These are phyloP conservation scores for Phrynocephalus forsythii DNA, from an alignment of 2,797 vertebrate genomes.

Conservation along the genomic window DNA sequence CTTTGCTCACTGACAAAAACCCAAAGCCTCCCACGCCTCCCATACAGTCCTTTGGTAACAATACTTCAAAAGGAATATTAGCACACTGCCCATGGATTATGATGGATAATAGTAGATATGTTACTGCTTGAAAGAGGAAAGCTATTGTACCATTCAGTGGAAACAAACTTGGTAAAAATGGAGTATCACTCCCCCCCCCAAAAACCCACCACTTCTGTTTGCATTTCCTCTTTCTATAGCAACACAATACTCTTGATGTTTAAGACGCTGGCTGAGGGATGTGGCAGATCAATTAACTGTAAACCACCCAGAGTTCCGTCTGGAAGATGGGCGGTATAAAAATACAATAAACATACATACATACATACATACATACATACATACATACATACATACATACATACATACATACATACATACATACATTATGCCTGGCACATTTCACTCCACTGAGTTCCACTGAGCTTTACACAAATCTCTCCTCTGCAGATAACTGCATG, in stretches of 20 bases:
- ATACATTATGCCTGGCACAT: background rate
- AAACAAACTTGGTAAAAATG: background rate
- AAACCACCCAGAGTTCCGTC: too few relatives aligned
- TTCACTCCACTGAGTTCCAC: background rate
- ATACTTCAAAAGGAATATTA: background rate
- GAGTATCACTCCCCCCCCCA: background rate
- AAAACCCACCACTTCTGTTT: background rate
- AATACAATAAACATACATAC: too few relatives aligned
- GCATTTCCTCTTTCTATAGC: constrained; percentile 13
- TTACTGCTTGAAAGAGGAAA: background rate
- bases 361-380: too few relatives aligned
- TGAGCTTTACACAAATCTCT: background rate
- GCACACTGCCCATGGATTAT: background rate
- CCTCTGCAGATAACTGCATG: background rate
- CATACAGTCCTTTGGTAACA: background rate
- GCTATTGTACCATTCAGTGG: background rate
- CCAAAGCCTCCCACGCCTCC: too few relatives aligned
- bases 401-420: too few relatives aligned
- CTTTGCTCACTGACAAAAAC: background rate
- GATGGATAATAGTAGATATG: background rate
- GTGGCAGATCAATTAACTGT: background rate
- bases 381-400: background rate
- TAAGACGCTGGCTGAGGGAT: background rate
- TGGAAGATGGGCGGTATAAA: too few relatives aligned
- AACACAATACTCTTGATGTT: too few relatives aligned